Evolutionary conservation across 2,113 vertebrate species (phyloP).

Genomic region (Phalacrocorax brasilianus): DNA sequence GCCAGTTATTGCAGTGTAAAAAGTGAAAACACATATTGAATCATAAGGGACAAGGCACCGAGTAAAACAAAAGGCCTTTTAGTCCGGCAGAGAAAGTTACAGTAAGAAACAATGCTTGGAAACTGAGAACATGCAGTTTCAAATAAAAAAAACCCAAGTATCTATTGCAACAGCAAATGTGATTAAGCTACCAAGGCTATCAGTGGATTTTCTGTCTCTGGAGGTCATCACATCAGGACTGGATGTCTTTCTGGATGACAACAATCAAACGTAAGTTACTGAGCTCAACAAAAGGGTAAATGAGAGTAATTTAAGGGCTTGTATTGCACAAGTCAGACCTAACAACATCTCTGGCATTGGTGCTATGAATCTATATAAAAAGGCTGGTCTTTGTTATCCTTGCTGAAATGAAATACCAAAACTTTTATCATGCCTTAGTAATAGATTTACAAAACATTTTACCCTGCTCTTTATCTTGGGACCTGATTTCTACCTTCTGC

Average conservation of each 20-base stretch:
- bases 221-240: neutral
- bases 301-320: neutral
- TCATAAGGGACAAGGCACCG: neutral
- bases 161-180: neutral
- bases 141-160: neutral
- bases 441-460: slow-evolving; percentile 1
- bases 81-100: neutral
- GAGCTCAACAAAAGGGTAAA: neutral
- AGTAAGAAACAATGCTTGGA: neutral
- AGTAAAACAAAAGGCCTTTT: neutral
- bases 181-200: neutral
- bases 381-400: neutral
- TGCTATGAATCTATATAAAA: neutral
- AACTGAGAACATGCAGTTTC: neutral
- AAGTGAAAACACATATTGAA: neutral
- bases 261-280: neutral
- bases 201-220: neutral
- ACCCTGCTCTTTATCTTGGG: neutral
- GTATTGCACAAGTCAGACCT: neutral
- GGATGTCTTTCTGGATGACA: neutral
- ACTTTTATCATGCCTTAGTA: neutral
- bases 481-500: neutral
- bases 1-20: neutral
- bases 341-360: neutral
- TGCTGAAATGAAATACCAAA: slow-evolving; percentile 4